A percentile compares a stretch with the other conserved stretches of the same genome.
These are phyloP conservation scores for Rhegmatorhina hoffmannsi DNA, from an alignment of 2,113 vertebrate species.

Conservation along the genomic window DNA sequence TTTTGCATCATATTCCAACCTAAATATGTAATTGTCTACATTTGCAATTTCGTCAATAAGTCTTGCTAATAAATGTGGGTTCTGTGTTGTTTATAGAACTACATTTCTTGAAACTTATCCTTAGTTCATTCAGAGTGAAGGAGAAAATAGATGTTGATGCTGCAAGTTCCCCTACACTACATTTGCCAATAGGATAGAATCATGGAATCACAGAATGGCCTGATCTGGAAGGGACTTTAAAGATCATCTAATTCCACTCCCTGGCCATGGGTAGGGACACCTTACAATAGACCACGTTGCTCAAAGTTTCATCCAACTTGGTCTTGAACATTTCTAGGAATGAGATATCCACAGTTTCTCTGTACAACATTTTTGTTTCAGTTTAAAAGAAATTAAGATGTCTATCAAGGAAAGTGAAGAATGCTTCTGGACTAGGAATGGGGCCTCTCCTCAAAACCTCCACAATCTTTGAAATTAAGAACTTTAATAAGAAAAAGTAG, in stretches of 20 bases:
- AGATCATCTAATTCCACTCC: not conserved
- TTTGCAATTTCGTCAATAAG: not conserved
- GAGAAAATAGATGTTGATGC: not conserved
- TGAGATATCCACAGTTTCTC: not conserved
- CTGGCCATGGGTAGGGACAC: not conserved
- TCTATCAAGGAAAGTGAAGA: too few species aligned
- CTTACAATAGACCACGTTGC: not conserved
- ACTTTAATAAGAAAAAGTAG: too few species aligned
- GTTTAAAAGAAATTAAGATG: too few species aligned
- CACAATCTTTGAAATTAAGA: too few species aligned
- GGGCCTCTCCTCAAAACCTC: too few species aligned
- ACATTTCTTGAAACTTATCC: not conserved
- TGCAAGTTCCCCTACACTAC: not conserved
- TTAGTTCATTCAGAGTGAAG: not conserved
- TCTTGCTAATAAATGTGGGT: not conserved
- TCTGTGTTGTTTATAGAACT: not conserved
- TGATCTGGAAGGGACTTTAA: not conserved
- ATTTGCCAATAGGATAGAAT: not conserved
- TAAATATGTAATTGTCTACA: not conserved
- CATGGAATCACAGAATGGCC: not conserved
- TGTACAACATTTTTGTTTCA: not conserved
- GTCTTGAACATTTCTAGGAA: not conserved
- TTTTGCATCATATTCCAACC: not conserved
- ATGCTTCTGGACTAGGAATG: too few species aligned
- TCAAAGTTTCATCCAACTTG: not conserved